These are phyloP conservation scores for Amphiura filiformis DNA, from an alignment of 35 echinoderm and acorn worm genomes.

Conservation along the genomic window DNA sequence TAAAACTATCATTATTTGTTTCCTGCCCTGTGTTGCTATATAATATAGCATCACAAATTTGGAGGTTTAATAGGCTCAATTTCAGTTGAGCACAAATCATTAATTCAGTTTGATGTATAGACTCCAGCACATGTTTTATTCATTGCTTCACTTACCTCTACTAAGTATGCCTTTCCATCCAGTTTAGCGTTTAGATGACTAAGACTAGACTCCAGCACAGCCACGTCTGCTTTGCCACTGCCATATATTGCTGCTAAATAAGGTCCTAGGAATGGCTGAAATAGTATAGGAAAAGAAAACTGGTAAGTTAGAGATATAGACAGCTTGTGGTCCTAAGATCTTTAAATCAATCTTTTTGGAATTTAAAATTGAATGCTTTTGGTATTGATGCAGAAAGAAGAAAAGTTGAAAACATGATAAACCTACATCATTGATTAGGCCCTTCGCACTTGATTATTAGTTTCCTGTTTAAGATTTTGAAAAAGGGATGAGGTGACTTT, in stretches of 20 bases:
- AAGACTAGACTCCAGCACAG: slow-evolving; percentile 22
- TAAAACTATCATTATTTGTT: too few species aligned
- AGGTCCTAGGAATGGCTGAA: slow-evolving; percentile 47
- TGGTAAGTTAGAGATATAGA: background rate
- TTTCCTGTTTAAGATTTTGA: too few species aligned
- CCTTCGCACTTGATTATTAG: too few species aligned
- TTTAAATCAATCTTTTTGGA: background rate
- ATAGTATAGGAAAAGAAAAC: too few species aligned
- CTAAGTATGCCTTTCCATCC: slow-evolving; percentile 35
- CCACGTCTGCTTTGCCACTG: slow-evolving; percentile 46
- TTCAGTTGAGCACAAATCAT: too few species aligned
- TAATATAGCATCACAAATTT: too few species aligned
- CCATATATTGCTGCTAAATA: slow-evolving; percentile 55
- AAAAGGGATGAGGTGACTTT: too few species aligned
- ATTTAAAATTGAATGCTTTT: background rate
- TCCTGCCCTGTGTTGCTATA: too few species aligned
- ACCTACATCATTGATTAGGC: too few species aligned
- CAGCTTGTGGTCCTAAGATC: background rate
- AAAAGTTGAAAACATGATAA: background rate
- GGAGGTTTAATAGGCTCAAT: too few species aligned
- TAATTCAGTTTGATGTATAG: too few species aligned
- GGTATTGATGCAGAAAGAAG: background rate
- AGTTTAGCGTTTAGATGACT: slow-evolving; percentile 42
- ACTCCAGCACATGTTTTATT: too few species aligned
- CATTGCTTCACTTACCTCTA: slow-evolving; percentile 58